phyloP scores from a whole-genome alignment of 2,113 vertebrate species.

The Podiceps cristatus region DNA sequence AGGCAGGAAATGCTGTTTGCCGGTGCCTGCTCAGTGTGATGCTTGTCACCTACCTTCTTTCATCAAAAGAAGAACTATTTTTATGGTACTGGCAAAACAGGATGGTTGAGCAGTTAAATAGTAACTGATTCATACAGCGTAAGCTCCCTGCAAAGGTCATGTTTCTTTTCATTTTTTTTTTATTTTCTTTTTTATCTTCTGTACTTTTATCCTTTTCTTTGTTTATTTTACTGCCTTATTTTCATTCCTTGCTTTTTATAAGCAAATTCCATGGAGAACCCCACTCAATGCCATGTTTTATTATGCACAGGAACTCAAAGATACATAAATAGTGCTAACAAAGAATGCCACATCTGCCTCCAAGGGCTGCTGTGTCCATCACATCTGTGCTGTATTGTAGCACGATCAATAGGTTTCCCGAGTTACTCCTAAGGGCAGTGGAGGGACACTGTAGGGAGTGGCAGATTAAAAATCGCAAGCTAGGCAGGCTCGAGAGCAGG shows the following conservation, averaged over 20 bases:
- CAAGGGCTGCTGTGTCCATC: rapidly evolving
- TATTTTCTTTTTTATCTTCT: neutral
- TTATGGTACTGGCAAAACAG: neutral
- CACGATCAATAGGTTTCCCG: rapidly evolving
- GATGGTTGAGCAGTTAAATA: neutral
- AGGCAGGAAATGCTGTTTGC: neutral
- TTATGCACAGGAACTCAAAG: neutral
- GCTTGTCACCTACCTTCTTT: neutral
- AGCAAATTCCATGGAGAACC: neutral
- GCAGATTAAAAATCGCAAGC: neutral
- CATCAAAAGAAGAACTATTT: neutral
- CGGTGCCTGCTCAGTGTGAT: neutral
- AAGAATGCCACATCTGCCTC: neutral
- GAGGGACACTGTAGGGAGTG: neutral
- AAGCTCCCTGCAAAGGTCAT: neutral
- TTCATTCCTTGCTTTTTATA: neutral
- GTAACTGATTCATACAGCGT: neutral
- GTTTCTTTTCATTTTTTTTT: neutral
- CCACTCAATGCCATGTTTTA: neutral
- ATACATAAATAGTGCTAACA: neutral
- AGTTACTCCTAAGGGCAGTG: neutral
- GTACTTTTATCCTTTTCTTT: neutral
- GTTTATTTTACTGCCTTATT: neutral
- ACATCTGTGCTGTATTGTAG: neutral
- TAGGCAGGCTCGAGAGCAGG: neutral